phyloP scores from a whole-genome alignment of 2,888 invertebrate genomes.

The Poecilobothrus nobilitatus region DNA sequence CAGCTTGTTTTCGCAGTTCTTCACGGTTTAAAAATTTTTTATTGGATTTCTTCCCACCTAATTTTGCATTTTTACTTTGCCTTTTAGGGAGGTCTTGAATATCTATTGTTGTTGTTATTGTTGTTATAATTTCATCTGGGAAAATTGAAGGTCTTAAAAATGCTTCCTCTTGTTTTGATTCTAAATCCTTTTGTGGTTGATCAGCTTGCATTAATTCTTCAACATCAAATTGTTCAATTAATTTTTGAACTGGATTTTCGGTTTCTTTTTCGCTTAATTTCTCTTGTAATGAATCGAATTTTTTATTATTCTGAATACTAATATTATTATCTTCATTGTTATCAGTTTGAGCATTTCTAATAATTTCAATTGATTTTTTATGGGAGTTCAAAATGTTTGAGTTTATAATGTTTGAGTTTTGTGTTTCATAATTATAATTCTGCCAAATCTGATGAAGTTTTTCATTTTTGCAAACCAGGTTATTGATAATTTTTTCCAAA shows the following conservation, averaged over 20 bases:
- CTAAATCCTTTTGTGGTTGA: conserved; percentile 25
- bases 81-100: conserved; percentile 40
- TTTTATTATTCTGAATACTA: conserved; percentile 30
- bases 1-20: conserved; percentile 20
- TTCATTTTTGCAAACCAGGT: conserved; percentile 20
- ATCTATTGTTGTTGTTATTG: conserved; percentile 18
- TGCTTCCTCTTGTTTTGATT: conserved; percentile 17
- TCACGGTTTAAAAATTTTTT: conserved; percentile 19
- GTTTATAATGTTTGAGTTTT: not conserved
- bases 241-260: conserved; percentile 32
- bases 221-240: conserved; percentile 36
- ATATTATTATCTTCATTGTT: conserved; percentile 43
- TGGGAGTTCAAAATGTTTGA: conserved; percentile 37
- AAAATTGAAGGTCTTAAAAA: not conserved
- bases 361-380: conserved; percentile 40
- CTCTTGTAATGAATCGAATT: conserved; percentile 16
- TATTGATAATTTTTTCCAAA: conserved; percentile 17
- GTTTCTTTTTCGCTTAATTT: conserved; percentile 24
- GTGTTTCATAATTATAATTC: not conserved
- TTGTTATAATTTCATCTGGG: conserved; percentile 5
- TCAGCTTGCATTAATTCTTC: conserved; percentile 42
- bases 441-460: not conserved
- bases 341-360: conserved; percentile 39
- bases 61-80: conserved; percentile 31
- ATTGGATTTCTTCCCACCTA: conserved; percentile 20